Percentiles rank a stretch among this genome's conserved stretches.
These are phyloP conservation scores for Linnaemya tessellans DNA, from an alignment of 2,888 invertebrate species.

Conservation along the genomic window DNA sequence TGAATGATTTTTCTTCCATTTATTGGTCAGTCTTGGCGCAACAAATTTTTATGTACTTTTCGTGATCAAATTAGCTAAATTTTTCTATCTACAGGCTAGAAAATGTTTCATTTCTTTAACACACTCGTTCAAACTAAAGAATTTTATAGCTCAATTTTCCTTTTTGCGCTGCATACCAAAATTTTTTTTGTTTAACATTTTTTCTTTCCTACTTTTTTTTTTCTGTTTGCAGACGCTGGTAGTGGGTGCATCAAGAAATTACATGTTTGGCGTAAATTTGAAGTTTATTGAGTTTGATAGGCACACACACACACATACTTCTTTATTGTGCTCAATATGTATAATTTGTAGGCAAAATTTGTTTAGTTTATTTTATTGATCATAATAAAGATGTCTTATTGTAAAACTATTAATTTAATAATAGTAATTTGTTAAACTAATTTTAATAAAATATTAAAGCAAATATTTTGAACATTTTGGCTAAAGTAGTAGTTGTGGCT, in stretches of 20 bases:
- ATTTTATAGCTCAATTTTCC: constrained; percentile 40
- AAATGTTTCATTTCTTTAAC: constrained; percentile 45
- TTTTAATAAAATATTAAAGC: neutral
- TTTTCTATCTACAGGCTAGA: constrained; percentile 61
- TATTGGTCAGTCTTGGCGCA: constrained; percentile 53
- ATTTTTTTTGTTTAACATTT: neutral
- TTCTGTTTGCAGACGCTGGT: neutral
- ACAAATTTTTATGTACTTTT: constrained; percentile 60
- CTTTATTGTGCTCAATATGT: constrained; percentile 13
- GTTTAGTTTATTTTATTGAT: constrained; percentile 38
- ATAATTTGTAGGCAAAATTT: constrained; percentile 25
- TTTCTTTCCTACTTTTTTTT: neutral
- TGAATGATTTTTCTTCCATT: constrained; percentile 14
- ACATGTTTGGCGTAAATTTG: constrained; percentile 44
- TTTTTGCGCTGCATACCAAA: neutral
- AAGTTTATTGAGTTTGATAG: constrained; percentile 5
- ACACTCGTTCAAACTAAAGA: constrained; percentile 20
- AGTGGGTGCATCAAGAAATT: constrained; percentile 58
- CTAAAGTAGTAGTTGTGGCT: neutral
- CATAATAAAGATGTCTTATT: constrained; percentile 38
- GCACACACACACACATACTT: constrained; percentile 28
- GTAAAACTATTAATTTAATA: neutral
- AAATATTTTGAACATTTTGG: neutral
- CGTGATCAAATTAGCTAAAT: constrained; percentile 69
- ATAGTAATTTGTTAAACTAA: constrained; percentile 35